phyloP scores from a whole-genome alignment of 2,113 vertebrate species.

The Tringa solitaria region DNA sequence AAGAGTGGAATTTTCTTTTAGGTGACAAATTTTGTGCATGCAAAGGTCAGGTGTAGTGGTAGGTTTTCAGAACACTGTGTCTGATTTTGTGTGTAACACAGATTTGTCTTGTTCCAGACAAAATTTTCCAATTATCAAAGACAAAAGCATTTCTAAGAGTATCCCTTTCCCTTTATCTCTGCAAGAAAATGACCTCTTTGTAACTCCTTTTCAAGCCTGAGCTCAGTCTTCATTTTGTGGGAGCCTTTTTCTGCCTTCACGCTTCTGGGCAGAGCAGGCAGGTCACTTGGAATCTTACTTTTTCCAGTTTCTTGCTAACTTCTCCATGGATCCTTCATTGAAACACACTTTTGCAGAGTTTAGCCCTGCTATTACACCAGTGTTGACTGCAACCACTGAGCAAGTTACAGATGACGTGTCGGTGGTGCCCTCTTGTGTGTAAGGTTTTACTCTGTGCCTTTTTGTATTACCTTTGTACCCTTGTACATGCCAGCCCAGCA shows the following conservation, averaged over 20 bases:
- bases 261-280: neutral
- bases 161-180: neutral
- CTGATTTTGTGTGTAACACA: neutral
- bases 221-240: neutral
- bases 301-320: neutral
- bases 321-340: neutral
- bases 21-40: neutral
- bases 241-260: neutral
- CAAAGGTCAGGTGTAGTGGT: neutral
- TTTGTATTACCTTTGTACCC: neutral
- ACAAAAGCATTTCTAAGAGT: neutral
- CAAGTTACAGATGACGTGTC: neutral
- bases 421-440: neutral
- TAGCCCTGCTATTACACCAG: neutral
- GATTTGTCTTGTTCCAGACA: neutral
- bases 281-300: neutral
- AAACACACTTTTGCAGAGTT: neutral
- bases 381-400: neutral
- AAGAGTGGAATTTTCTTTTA: neutral
- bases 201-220: neutral
- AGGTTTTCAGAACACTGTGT: neutral
- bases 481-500: neutral
- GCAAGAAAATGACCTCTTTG: neutral
- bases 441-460: neutral
- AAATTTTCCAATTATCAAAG: neutral